These are phyloP conservation scores for Epinephelus malabaricus DNA, from an alignment of 2,797 vertebrate genomes.

Conservation along the genomic window DNA sequence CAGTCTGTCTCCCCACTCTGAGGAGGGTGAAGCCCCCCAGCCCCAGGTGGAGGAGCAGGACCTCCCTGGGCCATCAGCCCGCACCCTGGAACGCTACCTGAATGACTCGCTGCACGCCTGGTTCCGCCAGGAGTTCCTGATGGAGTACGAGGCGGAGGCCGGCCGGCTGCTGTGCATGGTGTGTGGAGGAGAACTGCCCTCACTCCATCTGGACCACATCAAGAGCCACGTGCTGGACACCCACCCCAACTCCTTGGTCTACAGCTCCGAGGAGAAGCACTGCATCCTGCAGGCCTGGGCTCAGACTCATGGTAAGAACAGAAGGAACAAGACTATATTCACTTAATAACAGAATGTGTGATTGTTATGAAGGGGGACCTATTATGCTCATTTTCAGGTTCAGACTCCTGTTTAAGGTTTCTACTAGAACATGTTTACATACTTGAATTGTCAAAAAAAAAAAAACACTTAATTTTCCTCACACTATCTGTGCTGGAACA, in stretches of 20 bases:
- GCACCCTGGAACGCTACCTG: constrained; percentile 90
- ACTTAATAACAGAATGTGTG: too few species aligned
- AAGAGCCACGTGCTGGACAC: constrained; percentile 91
- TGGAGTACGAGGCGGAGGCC: constrained; percentile 92
- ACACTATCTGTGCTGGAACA: too few species aligned
- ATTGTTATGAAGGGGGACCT: too few species aligned
- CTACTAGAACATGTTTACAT: too few species aligned
- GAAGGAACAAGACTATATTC: too few species aligned
- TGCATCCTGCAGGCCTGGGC: constrained; percentile 92
- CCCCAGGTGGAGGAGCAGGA: constrained; percentile 55
- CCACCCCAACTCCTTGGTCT: constrained; percentile 91
- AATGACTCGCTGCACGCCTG: constrained; percentile 93
- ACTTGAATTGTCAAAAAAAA: too few species aligned
- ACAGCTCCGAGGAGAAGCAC: constrained; percentile 90
- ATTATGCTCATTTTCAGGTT: too few species aligned
- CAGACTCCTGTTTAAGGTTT: too few species aligned
- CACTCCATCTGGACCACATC: constrained; percentile 93
- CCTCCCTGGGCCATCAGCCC: constrained; percentile 70
- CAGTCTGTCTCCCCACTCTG: constrained; percentile 50
- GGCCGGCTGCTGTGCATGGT: constrained; percentile 93
- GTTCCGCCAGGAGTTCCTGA: constrained; percentile 94
- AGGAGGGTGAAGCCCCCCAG: constrained; percentile 49
- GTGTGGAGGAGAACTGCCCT: constrained; percentile 89
- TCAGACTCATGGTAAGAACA: constrained; percentile 80
- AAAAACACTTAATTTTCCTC: too few species aligned